Evolutionary conservation across 2,113 vertebrate genomes (phyloP).

Genomic region (Taurulus bubalis): DNA sequence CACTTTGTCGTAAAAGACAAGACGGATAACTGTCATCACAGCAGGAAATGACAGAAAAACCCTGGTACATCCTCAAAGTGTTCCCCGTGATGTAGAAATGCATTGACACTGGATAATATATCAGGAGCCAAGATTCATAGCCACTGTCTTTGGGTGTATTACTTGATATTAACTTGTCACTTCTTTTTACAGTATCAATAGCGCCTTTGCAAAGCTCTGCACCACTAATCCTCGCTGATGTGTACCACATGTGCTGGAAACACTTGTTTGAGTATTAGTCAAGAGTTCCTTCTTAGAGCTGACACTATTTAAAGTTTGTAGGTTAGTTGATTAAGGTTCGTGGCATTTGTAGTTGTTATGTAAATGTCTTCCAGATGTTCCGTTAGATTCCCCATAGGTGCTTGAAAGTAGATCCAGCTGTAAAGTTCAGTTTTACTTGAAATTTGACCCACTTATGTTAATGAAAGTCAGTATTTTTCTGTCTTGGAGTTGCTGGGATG

Average conservation of each 20-base stretch:
- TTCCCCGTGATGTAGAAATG: not conserved
- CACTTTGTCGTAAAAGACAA: not conserved
- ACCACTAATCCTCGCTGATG: constrained; percentile 30
- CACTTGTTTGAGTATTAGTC: constrained; percentile 5
- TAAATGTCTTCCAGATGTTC: constrained; percentile 58
- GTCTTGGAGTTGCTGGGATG: not conserved
- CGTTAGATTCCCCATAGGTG: constrained; percentile 22
- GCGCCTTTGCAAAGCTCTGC: not conserved
- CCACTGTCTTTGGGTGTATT: constrained; percentile 2
- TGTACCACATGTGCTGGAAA: constrained; percentile 40
- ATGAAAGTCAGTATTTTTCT: constrained; percentile 16
- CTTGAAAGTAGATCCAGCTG: constrained; percentile 50
- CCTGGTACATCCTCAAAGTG: not conserved
- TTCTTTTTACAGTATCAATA: constrained; percentile 13
- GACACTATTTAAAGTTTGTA: constrained; percentile 27
- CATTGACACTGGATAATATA: constrained; percentile 6
- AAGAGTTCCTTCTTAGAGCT: constrained; percentile 27
- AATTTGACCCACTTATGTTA: constrained; percentile 29
- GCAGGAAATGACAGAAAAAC: not conserved
- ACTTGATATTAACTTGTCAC: not conserved
- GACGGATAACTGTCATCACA: not conserved
- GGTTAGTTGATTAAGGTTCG: constrained; percentile 43
- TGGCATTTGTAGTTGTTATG: constrained; percentile 36
- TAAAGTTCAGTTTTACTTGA: constrained; percentile 9
- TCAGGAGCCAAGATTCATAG: not conserved